Conservation (phyloP, 2,888 invertebrate species). For the Sacculina carcini region DNA sequence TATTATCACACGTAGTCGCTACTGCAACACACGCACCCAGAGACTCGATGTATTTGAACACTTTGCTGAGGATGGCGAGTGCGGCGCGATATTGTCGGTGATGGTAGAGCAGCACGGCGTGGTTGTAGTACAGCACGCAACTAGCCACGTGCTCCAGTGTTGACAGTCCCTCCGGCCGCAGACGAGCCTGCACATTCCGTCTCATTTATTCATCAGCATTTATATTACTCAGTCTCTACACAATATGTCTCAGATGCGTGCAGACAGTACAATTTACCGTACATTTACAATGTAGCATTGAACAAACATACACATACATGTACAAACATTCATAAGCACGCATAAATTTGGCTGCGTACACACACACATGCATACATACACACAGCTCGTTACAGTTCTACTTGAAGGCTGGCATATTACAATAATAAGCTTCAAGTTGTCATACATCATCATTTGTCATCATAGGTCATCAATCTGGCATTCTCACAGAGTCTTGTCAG, state of each 20-base stretch:
- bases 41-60: constrained; percentile 37
- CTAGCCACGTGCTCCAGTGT: constrained; percentile 36
- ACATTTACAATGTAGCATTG: background rate
- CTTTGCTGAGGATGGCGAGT: constrained; percentile 30
- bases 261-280: constrained; percentile 4
- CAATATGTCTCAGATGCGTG: too few relatives aligned
- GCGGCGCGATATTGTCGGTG: constrained; percentile 45
- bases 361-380: too few relatives aligned
- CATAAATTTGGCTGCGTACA: constrained; percentile 3
- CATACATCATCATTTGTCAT: too few relatives aligned
- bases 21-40: constrained; percentile 31
- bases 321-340: background rate
- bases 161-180: constrained; percentile 24
- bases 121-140: constrained; percentile 43
- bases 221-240: too few relatives aligned
- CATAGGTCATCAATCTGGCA: too few relatives aligned
- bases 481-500: too few relatives aligned
- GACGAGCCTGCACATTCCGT: constrained; percentile 20
- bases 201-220: too few relatives aligned
- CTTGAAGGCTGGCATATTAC: too few relatives aligned
- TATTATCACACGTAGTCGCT: too few relatives aligned
- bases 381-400: too few relatives aligned
- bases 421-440: too few relatives aligned
- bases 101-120: constrained; percentile 48
- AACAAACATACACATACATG: background rate